A percentile compares a stretch with the other conserved stretches of the same genome.
phyloP scores from a whole-genome alignment of 2,113 vertebrate genomes.

The Athene cunicularia region DNA sequence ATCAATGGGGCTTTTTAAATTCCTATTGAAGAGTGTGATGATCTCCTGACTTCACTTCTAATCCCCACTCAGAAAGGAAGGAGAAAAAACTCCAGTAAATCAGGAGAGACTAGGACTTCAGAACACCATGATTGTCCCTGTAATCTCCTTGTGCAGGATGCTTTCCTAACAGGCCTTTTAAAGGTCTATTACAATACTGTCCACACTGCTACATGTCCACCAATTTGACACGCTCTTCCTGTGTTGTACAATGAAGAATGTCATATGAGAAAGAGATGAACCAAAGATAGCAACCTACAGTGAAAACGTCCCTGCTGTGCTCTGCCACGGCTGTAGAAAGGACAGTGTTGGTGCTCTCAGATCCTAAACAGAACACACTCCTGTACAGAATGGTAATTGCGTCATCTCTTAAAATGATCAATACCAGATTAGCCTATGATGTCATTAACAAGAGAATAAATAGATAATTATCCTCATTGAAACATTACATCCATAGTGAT shows the following conservation, averaged over 20 bases:
- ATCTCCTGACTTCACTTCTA: background rate
- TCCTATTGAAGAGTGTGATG: background rate
- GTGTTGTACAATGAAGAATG: background rate
- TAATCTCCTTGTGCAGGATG: background rate
- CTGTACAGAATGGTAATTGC: background rate
- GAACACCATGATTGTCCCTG: background rate
- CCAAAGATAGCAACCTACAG: background rate
- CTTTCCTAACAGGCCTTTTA: background rate
- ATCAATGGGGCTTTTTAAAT: background rate
- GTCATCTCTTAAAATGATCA: background rate
- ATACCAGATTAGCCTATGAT: background rate
- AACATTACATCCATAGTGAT: background rate
- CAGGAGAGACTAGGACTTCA: background rate
- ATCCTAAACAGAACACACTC: background rate
- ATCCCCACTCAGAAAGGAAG: background rate
- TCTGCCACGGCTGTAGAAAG: background rate
- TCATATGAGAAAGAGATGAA: background rate
- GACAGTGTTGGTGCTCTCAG: background rate
- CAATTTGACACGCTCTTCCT: background rate
- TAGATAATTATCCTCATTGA: background rate
- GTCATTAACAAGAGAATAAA: background rate
- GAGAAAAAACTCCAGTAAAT: background rate
- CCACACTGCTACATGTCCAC: background rate
- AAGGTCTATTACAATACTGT: background rate
- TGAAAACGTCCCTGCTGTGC: rapidly evolving